Base-by-base conservation (phyloP, 53 echinoderm and acorn worm genomes). In the Astropecten irregularis region DNA sequence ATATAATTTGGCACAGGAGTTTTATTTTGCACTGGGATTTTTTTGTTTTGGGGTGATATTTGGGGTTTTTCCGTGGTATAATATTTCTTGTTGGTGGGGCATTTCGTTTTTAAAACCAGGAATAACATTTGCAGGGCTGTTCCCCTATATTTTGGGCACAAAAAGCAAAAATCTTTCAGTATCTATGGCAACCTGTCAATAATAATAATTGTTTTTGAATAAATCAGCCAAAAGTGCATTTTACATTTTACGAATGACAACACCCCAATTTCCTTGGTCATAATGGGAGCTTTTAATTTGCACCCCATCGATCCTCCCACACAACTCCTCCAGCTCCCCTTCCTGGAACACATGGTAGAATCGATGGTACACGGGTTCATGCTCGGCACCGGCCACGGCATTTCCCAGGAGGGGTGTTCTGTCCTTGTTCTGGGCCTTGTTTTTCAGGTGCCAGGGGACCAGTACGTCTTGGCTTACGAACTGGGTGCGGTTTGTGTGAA, bases 191-290 rank as follows among this genome's bases (percentile, higher is more conserved):
- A n/a, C n/a, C n/a, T n/a, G n/a, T n/a, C n/a, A n/a, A n/a, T n/a
- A n/a, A n/a, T n/a, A n/a, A n/a, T n/a, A n/a, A n/a, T n/a, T n/a
- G n/a, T n/a, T n/a, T n/a, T n/a, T n/a, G n/a, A n/a, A n/a, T n/a
- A n/a, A n/a, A n/a, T n/a, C n/a, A n/a, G n/a, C n/a, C n/a, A n/a
- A n/a, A n/a, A n/a, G n/a, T n/a, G n/a, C n/a, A n/a, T n/a, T n/a
- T n/a, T 59, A 88, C 34, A 30, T 23, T 59, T 97, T 97, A 39
- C 69, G 29, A 20, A 97, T 82, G 29, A 92, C 68, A 25, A 94
- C 86, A 59, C 93, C 91, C 94, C 97, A 97, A 40, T 97, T 97
- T 13, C 97, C 97, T 68, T 94, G 94, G 62, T 94, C 97, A 60
- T 97, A 97, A 83, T 92, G 92, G 32, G 89, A 82, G 19, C 90